Percentiles rank a stretch among this genome's conserved stretches.
Evolutionary conservation across 2,797 vertebrate species (phyloP).

Genomic region (Myotis vivesi): DNA sequence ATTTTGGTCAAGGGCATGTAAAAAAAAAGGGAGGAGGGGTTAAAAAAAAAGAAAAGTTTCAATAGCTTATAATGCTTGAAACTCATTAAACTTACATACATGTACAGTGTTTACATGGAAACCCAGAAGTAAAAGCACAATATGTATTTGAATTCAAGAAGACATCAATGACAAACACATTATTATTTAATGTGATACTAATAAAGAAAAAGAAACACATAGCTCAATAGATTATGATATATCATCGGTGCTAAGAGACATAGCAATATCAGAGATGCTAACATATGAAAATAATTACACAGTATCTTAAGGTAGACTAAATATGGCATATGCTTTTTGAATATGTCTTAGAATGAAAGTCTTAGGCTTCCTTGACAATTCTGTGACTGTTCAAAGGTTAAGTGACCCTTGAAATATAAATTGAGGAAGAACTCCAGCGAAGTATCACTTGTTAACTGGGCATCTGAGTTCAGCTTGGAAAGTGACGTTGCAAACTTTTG

Average conservation of each 20-base stretch:
- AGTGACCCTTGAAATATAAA: background rate
- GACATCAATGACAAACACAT: background rate
- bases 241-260: background rate
- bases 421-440: background rate
- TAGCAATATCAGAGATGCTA: background rate
- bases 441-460: background rate
- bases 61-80: background rate
- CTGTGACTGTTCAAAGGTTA: background rate
- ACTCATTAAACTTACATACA: background rate
- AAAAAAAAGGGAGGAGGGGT: no score
- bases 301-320: background rate
- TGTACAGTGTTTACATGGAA: background rate
- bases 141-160: background rate
- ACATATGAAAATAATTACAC: background rate
- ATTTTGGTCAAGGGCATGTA: no score
- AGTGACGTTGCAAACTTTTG: background rate
- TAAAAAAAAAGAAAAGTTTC: background rate
- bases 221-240: background rate
- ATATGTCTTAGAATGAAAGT: background rate
- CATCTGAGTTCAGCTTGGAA: background rate
- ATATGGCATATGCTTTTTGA: background rate
- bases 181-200: background rate
- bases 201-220: background rate
- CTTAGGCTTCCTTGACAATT: background rate
- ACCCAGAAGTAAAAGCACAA: background rate